Evolutionary conservation across 2,888 invertebrate genomes (phyloP).

Genomic region (Plagodis dolabraria): DNA sequence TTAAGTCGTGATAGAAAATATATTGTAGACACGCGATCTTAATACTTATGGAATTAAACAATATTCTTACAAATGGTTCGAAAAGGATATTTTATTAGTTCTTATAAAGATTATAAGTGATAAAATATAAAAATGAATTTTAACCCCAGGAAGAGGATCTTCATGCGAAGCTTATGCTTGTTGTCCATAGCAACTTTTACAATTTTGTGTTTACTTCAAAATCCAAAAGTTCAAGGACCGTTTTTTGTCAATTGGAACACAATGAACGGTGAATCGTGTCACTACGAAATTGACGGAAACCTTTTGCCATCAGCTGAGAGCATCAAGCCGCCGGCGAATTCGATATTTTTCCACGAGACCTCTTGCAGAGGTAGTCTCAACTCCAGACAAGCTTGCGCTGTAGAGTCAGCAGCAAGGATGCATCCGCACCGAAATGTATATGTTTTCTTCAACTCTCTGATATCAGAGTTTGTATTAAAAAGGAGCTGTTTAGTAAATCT

Average conservation of each 20-base stretch:
- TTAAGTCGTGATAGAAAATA: no score
- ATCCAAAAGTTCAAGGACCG: neutral
- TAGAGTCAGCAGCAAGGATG: conserved; percentile 40
- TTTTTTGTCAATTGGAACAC: neutral
- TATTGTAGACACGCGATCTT: no score
- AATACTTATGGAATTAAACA: no score
- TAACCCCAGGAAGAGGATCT: neutral
- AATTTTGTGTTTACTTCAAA: neutral
- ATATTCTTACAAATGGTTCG: no score
- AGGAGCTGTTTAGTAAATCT: conserved; percentile 27
- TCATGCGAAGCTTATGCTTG: neutral
- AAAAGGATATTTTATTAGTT: no score
- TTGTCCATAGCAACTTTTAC: neutral
- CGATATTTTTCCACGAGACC: conserved; percentile 88
- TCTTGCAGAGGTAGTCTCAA: conserved; percentile 81
- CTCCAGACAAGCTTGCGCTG: conserved; percentile 40
- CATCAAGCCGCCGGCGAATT: conserved; percentile 34
- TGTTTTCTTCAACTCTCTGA: conserved; percentile 50
- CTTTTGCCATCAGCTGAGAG: conserved; percentile 25
- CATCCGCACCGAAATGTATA: conserved; percentile 69
- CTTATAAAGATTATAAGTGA: neutral
- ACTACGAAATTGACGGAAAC: conserved; percentile 28
- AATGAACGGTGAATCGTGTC: conserved; percentile 20
- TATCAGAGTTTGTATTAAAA: conserved; percentile 22
- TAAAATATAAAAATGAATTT: neutral